Conservation (phyloP, 2,113 vertebrate genomes). For the Leucopsar rothschildi region DNA sequence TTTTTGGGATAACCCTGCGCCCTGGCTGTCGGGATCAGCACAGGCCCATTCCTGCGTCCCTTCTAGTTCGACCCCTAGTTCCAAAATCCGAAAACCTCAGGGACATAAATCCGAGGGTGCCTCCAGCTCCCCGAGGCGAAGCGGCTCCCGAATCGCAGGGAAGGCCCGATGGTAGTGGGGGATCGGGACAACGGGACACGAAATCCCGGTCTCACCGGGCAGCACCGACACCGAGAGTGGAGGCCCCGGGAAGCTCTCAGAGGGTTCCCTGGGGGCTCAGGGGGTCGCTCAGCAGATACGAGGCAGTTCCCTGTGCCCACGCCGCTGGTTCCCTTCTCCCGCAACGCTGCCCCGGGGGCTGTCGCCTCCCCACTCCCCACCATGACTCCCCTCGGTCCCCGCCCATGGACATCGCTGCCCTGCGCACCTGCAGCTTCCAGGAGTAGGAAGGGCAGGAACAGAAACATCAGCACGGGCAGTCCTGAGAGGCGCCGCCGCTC, state of each 20-base stretch:
- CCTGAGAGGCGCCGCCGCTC: not conserved
- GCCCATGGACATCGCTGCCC: not conserved
- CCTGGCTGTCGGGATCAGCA: not conserved
- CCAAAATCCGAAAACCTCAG: not conserved
- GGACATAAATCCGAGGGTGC: rapidly evolving
- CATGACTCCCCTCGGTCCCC: too few species aligned
- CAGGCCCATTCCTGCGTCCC: not conserved
- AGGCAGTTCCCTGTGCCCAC: too few species aligned
- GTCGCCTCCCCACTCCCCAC: not conserved
- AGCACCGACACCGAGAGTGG: not conserved
- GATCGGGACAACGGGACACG: rapidly evolving
- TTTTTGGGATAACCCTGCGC: rapidly evolving
- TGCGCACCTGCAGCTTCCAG: not conserved
- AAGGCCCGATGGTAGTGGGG: rapidly evolving
- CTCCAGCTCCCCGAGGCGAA: rapidly evolving
- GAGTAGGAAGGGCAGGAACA: not conserved
- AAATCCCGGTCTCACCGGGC: not conserved
- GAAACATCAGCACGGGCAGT: not conserved
- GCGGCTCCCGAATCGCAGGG: not conserved
- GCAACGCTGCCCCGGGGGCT: too few species aligned
- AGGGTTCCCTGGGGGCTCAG: rapidly evolving
- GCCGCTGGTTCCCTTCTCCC: not conserved
- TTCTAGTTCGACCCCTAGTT: rapidly evolving
- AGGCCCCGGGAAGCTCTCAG: too few species aligned
- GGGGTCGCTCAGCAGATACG: too few species aligned